Evolutionary conservation across 2,113 vertebrate species (phyloP).

Genomic region (Charadrius vociferus): DNA sequence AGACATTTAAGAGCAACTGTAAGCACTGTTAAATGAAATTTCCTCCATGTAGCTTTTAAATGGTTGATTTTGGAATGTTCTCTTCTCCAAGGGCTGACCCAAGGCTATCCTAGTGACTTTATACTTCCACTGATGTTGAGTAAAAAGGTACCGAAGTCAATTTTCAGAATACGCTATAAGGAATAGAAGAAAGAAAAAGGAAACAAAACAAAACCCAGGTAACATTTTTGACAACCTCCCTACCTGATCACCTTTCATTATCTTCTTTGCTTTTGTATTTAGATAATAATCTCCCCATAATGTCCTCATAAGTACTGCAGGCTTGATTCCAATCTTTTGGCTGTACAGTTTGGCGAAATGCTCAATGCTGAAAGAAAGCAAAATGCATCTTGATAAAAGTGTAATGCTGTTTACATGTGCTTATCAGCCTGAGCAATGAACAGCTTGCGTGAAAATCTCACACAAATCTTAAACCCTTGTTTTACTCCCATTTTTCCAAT

Average conservation of each 20-base stretch:
- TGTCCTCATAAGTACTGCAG: slow-evolving; percentile 87
- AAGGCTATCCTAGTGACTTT: background rate
- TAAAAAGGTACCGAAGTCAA: background rate
- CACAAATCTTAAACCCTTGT: background rate
- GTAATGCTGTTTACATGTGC: background rate
- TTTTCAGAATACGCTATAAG: background rate
- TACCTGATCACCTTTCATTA: slow-evolving; percentile 97
- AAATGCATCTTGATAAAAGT: background rate
- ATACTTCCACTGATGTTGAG: background rate
- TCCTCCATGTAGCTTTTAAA: background rate
- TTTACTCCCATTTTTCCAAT: background rate
- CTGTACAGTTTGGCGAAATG: slow-evolving; percentile 94
- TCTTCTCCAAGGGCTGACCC: background rate
- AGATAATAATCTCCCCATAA: slow-evolving; percentile 97
- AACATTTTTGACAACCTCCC: background rate
- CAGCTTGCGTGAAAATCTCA: background rate
- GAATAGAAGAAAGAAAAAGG: background rate
- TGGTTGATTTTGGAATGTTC: background rate
- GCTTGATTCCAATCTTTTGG: slow-evolving; percentile 88
- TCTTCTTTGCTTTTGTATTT: slow-evolving; percentile 91
- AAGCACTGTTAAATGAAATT: background rate
- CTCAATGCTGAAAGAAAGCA: slow-evolving; percentile 81
- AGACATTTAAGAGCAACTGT: background rate
- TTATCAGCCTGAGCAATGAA: background rate
- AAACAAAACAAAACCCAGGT: background rate